Percentiles rank a stretch among this genome's conserved stretches.
Evolutionary conservation across 2,113 vertebrate species (phyloP).

Genomic region (Serinus canaria): DNA sequence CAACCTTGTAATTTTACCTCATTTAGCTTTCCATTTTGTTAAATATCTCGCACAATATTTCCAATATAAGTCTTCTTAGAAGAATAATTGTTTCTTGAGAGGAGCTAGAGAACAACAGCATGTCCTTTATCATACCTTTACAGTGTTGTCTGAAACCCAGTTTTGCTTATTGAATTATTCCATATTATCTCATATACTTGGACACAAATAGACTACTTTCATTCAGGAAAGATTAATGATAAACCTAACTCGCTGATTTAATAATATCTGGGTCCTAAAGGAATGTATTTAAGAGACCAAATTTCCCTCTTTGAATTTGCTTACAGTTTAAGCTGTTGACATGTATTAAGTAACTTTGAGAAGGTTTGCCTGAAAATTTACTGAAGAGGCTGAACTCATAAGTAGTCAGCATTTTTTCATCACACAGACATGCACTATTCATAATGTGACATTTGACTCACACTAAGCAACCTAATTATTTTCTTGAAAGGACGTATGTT

Average conservation of each 20-base stretch:
- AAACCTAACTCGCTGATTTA: background rate
- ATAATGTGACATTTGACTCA: constrained; percentile 66
- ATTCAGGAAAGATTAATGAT: constrained; percentile 4
- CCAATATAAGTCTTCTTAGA: background rate
- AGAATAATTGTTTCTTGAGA: background rate
- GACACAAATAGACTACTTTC: background rate
- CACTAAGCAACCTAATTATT: constrained; percentile 65
- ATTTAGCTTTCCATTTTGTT: background rate
- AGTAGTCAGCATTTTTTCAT: constrained; percentile 67
- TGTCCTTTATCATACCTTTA: background rate
- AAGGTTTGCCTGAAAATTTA: constrained; percentile 54
- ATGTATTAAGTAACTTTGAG: constrained; percentile 58
- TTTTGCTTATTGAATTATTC: background rate
- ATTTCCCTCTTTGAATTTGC: constrained; percentile 39
- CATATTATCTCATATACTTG: background rate
- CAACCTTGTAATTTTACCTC: background rate
- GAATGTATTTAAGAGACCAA: constrained; percentile 34
- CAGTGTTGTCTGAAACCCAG: background rate
- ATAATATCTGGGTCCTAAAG: constrained; percentile 36
- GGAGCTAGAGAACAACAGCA: background rate
- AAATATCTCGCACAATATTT: background rate
- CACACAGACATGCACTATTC: constrained; percentile 36
- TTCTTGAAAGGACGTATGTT: constrained; percentile 59
- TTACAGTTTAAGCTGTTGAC: constrained; percentile 57
- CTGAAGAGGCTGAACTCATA: constrained; percentile 58